phyloP scores from a whole-genome alignment of 53 echinoderm and acorn worm species.

The Patiria pectinifera region DNA sequence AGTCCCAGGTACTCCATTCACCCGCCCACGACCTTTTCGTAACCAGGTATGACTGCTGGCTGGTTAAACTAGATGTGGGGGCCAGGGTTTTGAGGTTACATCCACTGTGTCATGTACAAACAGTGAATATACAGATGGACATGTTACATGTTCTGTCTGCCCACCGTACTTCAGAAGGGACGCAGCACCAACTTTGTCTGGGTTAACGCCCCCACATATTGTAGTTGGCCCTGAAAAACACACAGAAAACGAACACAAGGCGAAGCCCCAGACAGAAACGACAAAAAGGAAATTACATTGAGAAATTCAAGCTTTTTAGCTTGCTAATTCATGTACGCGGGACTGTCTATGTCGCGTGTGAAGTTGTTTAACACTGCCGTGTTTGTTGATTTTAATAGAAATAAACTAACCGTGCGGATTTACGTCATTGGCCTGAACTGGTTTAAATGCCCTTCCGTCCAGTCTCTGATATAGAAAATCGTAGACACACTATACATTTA shows the following conservation, averaged over 20 bases:
- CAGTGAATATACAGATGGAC: not conserved
- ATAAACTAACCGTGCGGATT: not conserved
- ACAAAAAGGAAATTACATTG: not conserved
- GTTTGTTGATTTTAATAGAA: not conserved
- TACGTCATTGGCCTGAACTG: not conserved
- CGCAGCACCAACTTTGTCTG: not conserved
- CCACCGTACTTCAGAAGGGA: not conserved
- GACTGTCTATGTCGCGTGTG: not conserved
- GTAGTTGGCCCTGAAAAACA: not conserved
- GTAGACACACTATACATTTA: not conserved
- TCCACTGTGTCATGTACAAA: not conserved
- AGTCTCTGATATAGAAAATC: not conserved
- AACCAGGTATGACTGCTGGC: not conserved
- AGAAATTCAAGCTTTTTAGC: not conserved
- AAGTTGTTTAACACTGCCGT: not conserved
- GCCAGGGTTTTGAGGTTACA: not conserved
- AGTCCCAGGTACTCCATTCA: not conserved
- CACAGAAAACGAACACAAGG: not conserved
- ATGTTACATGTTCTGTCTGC: not conserved
- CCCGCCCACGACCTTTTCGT: not conserved
- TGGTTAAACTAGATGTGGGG: not conserved
- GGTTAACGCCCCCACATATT: not conserved
- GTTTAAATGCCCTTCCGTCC: not conserved
- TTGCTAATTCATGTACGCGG: not conserved
- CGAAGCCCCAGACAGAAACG: not conserved